A percentile compares a stretch with the other conserved stretches of the same genome.
phyloP scores from a whole-genome alignment of 2,113 vertebrate genomes.

The Eleginops maclovinus region DNA sequence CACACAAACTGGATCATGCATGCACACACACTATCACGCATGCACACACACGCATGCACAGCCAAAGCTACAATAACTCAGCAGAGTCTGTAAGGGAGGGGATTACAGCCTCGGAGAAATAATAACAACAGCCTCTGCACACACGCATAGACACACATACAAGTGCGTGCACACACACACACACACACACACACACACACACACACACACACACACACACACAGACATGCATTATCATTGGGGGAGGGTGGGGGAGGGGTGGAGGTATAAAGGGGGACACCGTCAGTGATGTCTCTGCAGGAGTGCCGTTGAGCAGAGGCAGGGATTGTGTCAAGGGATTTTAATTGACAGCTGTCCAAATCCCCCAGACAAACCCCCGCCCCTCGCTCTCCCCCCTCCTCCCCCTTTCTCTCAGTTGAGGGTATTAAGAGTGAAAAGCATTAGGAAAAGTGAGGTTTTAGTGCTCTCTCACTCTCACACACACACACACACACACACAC shows the following conservation, averaged over 20 bases:
- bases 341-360: slow-evolving; percentile 82
- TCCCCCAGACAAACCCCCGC: slow-evolving; percentile 69
- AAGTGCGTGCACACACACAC: neutral
- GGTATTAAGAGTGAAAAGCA: slow-evolving; percentile 76
- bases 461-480: slow-evolving; percentile 6
- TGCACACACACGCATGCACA: slow-evolving; percentile 6
- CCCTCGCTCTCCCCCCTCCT: slow-evolving; percentile 20
- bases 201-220: neutral
- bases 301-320: slow-evolving; percentile 55
- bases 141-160: neutral
- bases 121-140: slow-evolving; percentile 59
- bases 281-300: slow-evolving; percentile 1
- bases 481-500: neutral
- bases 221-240: slow-evolving; percentile 16
- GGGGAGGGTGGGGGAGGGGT: neutral
- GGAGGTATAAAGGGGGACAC: neutral
- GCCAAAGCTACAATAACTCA: slow-evolving; percentile 47
- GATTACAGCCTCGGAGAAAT: slow-evolving; percentile 71
- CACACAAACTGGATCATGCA: neutral
- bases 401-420: slow-evolving; percentile 52
- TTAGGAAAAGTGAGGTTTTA: slow-evolving; percentile 70
- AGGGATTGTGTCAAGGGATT: slow-evolving; percentile 76
- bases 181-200: neutral
- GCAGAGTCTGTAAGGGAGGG: slow-evolving; percentile 45
- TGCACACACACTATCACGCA: slow-evolving; percentile 2